Conservation (phyloP, 2,113 vertebrate genomes). For the Eclectus roratus region DNA sequence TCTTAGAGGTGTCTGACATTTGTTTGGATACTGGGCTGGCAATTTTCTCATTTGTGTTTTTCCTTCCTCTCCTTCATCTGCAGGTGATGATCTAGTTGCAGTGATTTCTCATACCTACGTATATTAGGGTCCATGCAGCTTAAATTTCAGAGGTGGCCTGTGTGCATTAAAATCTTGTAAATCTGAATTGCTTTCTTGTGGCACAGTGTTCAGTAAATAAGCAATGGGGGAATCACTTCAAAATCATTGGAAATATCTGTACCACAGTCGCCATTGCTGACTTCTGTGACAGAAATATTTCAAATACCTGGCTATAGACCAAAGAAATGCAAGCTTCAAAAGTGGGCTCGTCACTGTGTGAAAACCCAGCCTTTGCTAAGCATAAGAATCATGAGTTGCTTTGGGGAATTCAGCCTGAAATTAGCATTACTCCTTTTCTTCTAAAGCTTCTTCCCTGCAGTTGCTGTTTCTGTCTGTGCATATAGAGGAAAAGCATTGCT, state of each 20-base stretch:
- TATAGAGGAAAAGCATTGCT: not conserved
- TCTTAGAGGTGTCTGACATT: not conserved
- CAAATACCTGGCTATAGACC: not conserved
- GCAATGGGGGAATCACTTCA: not conserved
- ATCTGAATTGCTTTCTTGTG: not conserved
- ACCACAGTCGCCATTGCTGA: not conserved
- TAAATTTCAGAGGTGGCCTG: not conserved
- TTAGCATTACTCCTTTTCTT: not conserved
- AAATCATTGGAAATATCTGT: not conserved
- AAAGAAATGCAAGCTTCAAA: not conserved
- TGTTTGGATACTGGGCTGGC: rapidly evolving
- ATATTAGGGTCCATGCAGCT: not conserved
- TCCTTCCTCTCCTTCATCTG: not conserved
- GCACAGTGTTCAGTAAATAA: not conserved
- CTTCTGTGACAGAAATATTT: not conserved
- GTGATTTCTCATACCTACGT: not conserved
- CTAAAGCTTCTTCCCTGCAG: not conserved
- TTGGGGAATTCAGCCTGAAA: not conserved
- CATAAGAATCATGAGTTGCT: not conserved
- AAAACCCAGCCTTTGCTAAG: not conserved
- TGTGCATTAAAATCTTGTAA: not conserved
- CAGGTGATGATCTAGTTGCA: not conserved
- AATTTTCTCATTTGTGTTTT: not conserved
- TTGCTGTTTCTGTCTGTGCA: not conserved
- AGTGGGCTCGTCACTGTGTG: not conserved